Evolutionary conservation across 2,113 vertebrate species (phyloP), one percentile per base, ranked within the genome.

Genomic region (Ariopsis seemanni): DNA sequence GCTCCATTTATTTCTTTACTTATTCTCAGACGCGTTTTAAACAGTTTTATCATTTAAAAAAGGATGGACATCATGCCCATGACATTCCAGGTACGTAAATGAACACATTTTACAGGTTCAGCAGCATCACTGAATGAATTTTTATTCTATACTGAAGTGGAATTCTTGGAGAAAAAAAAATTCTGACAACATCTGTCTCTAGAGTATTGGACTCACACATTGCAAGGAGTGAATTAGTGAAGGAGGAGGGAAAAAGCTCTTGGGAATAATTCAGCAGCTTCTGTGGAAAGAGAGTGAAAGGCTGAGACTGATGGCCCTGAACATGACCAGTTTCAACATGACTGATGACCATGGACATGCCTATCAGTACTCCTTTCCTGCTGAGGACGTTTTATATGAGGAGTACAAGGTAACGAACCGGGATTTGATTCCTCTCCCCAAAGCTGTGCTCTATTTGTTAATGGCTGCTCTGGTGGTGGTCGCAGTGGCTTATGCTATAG

Each of bases 401-500:
- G 95, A 96, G 84, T 96, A 94, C 92, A 94, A 92, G 42, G 95
- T 96, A 0, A 77, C 86, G 0, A 30, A 62, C 20, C 92, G 90
- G 89, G 94, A 96, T 25, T 93, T 96, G 10, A 92, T 96, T 86
- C 95, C 94, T 1, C 65, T 97, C 22, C 96, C 96, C 0, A 95
- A 95, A 87, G 93, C 92, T 0, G 95, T 95, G 22, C 53, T 97
- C 17, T 97, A 97, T 65, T 91, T 97, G 84, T 92, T 97, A 86
- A 95, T 97, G 94, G 96, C 96, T 0, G 95, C 90, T 0, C 63
- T 96, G 90, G 95, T 96, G 0, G 94, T 97, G 17, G 95, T 96
- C 0, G 95, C 93, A 30, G 95, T 97, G 3, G 96, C 95, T 14
- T 97, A 97, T 75, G 96, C 95, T 17, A 96, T 97, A 25, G 93